Evolutionary conservation across 2,888 invertebrate species (phyloP).

Genomic region (Lomographa bimaculata): DNA sequence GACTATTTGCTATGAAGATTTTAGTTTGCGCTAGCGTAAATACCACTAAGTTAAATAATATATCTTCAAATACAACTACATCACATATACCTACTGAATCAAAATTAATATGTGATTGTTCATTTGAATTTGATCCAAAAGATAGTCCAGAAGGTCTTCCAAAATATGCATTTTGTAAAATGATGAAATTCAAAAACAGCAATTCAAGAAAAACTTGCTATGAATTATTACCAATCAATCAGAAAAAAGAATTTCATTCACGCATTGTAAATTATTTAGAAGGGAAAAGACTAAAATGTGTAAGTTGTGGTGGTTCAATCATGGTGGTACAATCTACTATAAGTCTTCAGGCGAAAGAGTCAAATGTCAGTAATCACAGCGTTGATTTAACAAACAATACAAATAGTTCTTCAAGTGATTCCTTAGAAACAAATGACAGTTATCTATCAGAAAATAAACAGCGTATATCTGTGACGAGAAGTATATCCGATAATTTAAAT

Average conservation of each 20-base stretch:
- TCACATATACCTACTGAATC: slow-evolving; percentile 21
- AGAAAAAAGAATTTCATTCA: slow-evolving; percentile 82
- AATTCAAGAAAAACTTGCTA: slow-evolving; percentile 79
- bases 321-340: slow-evolving; percentile 59
- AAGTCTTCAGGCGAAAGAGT: slow-evolving; percentile 16
- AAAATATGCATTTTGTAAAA: slow-evolving; percentile 82
- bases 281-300: slow-evolving; percentile 76
- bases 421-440: slow-evolving; percentile 4
- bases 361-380: slow-evolving; percentile 7
- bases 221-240: slow-evolving; percentile 77
- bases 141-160: slow-evolving; percentile 59
- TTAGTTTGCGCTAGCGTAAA: slow-evolving; percentile 76
- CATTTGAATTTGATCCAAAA: slow-evolving; percentile 63
- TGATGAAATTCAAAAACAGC: slow-evolving; percentile 80
- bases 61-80: slow-evolving; percentile 36
- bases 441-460: no score
- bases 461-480: no score
- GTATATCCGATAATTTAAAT: slow-evolving; percentile 3
- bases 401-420: slow-evolving; percentile 12
- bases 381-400: slow-evolving; percentile 1
- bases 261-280: slow-evolving; percentile 77
- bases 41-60: slow-evolving; percentile 39
- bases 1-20: slow-evolving; percentile 80
- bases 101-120: slow-evolving; percentile 61
- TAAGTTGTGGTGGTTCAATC: slow-evolving; percentile 69